A percentile compares a stretch with the other conserved stretches of the same genome.
Conservation (phyloP, 2,797 vertebrate species). For the Erethizon dorsatum region DNA sequence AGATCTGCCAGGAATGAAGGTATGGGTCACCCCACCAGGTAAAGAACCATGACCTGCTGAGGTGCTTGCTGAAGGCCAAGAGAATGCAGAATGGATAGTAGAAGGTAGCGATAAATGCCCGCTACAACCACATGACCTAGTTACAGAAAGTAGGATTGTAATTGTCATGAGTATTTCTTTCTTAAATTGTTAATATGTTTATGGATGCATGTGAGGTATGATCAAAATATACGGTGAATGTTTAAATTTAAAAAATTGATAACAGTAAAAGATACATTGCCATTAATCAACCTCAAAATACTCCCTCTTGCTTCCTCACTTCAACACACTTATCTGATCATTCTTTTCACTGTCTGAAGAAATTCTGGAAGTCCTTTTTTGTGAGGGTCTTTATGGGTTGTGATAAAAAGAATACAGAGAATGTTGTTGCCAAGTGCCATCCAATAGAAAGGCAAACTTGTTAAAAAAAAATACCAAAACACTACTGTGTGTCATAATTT, state of each 20-base stretch:
- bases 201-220: background rate
- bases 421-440: background rate
- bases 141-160: background rate
- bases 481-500: background rate
- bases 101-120: background rate
- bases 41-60: too few relatives aligned
- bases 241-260: background rate
- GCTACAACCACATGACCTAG: background rate
- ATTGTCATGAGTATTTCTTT: background rate
- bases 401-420: background rate
- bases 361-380: background rate
- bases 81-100: background rate
- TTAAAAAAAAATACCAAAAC: background rate
- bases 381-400: background rate
- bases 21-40: too few relatives aligned
- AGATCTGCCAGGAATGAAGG: too few relatives aligned
- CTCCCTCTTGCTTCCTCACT: background rate
- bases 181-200: background rate
- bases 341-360: background rate
- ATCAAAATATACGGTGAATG: background rate
- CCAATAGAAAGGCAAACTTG: background rate
- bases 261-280: background rate
- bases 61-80: too few relatives aligned
- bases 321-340: background rate
- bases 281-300: background rate